phyloP scores from a whole-genome alignment of 1,140 invertebrate genomes.

The Mycetomoellerius zeteki region DNA sequence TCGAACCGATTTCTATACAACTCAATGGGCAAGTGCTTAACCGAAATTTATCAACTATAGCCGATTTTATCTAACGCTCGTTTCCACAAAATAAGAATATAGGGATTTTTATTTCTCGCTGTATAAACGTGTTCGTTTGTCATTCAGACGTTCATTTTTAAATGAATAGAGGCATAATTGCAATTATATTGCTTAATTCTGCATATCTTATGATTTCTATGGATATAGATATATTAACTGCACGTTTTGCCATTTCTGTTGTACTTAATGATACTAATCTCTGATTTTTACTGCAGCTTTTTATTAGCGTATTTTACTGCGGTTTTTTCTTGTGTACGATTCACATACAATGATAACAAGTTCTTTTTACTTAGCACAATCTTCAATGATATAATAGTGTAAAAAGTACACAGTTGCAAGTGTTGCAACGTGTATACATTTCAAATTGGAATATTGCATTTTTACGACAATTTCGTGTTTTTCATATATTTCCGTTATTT shows the following conservation, averaged over 20 bases:
- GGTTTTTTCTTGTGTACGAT: neutral
- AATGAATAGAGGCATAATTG: conserved; percentile 19
- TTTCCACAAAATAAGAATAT: conserved; percentile 28
- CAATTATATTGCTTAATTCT: neutral
- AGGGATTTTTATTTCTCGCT: neutral
- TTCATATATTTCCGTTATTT: neutral
- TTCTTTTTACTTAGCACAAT: neutral
- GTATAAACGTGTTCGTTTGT: neutral
- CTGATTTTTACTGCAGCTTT: neutral
- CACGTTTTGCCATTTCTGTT: neutral
- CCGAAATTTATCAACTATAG: conserved; percentile 35
- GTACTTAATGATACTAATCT: too few species aligned
- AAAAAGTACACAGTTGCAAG: neutral
- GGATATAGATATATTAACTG: neutral
- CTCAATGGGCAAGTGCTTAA: conserved; percentile 45
- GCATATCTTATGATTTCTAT: neutral
- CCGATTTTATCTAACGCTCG: neutral
- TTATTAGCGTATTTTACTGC: neutral
- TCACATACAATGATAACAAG: neutral
- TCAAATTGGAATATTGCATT: neutral
- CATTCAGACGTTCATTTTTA: neutral
- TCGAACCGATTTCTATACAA: conserved; percentile 44
- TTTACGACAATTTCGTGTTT: neutral
- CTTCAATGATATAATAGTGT: neutral
- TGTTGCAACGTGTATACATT: neutral